Evolutionary conservation across 2,797 vertebrate species (phyloP).

Genomic region (Enteromius treurensis): DNA sequence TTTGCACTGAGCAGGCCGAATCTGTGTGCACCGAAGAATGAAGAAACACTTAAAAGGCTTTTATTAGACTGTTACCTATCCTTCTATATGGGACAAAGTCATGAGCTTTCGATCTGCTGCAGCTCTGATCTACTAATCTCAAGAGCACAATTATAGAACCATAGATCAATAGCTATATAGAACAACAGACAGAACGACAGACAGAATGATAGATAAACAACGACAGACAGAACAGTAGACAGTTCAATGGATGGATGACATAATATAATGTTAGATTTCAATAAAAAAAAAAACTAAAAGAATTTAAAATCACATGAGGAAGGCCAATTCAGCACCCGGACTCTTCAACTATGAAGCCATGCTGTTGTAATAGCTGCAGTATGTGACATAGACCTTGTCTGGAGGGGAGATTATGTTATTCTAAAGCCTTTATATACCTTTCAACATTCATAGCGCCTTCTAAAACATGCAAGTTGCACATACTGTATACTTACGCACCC

Average conservation of each 20-base stretch:
- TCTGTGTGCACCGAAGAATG: slow-evolving; percentile 36
- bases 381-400: too few relatives aligned
- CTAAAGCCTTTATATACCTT: too few relatives aligned
- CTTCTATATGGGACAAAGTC: neutral
- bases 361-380: too few relatives aligned
- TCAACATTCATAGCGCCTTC: too few relatives aligned
- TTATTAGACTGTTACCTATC: slow-evolving; percentile 28
- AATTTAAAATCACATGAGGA: too few relatives aligned
- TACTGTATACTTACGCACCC: too few relatives aligned
- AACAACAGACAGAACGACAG: neutral
- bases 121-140: neutral
- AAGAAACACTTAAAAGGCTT: slow-evolving; percentile 29
- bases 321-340: too few relatives aligned
- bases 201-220: neutral
- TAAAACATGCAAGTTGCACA: too few relatives aligned
- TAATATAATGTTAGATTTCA: too few relatives aligned
- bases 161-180: neutral
- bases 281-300: too few relatives aligned
- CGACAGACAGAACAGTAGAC: neutral
- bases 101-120: neutral
- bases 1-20: slow-evolving; percentile 10
- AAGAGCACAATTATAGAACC: neutral
- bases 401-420: too few relatives aligned
- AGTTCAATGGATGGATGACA: neutral
- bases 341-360: too few relatives aligned